Conservation (phyloP, 64 coral and sea anemone genomes). For the Stichodactyla mertensii region DNA sequence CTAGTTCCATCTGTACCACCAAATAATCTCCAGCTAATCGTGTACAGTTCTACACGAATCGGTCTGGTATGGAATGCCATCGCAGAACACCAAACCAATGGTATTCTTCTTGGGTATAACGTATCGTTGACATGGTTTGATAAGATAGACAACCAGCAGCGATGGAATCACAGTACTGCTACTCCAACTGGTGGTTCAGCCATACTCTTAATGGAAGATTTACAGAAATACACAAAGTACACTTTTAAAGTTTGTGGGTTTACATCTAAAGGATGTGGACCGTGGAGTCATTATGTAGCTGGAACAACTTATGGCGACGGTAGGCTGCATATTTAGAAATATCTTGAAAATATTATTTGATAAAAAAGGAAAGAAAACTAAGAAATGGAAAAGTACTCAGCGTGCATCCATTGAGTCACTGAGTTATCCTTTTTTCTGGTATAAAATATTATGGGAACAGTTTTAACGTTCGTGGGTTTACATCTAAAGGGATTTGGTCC, state of each 20-base stretch:
- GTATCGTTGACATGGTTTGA: slow-evolving; percentile 37
- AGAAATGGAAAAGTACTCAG: too few species aligned
- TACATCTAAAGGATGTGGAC: slow-evolving; percentile 71
- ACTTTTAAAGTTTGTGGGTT: slow-evolving; percentile 33
- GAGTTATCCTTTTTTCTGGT: too few species aligned
- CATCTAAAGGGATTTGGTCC: too few species aligned
- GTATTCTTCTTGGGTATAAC: slow-evolving; percentile 59
- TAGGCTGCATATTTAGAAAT: neutral
- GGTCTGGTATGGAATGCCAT: slow-evolving; percentile 50
- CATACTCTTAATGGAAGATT: neutral
- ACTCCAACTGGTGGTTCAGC: neutral
- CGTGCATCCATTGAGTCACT: too few species aligned
- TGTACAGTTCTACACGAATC: slow-evolving; percentile 24
- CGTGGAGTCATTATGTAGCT: neutral
- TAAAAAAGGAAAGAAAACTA: too few species aligned
- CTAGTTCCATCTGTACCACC: slow-evolving; percentile 24
- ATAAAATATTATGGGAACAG: too few species aligned
- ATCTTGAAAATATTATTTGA: neutral
- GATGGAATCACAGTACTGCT: neutral
- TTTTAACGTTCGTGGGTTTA: too few species aligned
- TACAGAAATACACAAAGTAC: slow-evolving; percentile 24
- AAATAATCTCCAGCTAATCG: neutral
- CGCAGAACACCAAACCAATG: slow-evolving; percentile 24
- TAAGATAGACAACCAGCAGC: neutral
- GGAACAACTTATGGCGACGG: slow-evolving; percentile 42